phyloP scores from a whole-genome alignment of 2,888 invertebrate genomes.

The Notodonta dromedarius region DNA sequence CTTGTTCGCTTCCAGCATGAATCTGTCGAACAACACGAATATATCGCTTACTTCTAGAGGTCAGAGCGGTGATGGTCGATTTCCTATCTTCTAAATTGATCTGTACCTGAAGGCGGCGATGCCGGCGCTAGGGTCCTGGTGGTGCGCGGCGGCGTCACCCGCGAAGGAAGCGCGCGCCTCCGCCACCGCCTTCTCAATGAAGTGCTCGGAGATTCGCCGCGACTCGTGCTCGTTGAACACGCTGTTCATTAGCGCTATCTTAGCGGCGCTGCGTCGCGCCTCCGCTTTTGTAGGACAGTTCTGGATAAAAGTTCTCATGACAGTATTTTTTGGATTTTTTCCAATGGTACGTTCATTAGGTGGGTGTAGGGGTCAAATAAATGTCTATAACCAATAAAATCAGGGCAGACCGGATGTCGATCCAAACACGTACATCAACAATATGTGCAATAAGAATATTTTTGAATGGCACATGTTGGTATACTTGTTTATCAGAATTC shows the following conservation, averaged over 20 bases:
- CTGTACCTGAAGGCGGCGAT: conserved; percentile 87
- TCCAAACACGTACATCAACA: too few species aligned
- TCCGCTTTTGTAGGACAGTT: conserved; percentile 98
- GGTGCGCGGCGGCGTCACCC: conserved; percentile 85
- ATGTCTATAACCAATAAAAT: too few species aligned
- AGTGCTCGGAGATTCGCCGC: conserved; percentile 95
- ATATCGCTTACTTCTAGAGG: too few species aligned
- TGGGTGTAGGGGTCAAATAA: too few species aligned
- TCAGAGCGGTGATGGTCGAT: too few species aligned
- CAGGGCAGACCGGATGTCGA: too few species aligned
- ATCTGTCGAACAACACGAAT: conserved; percentile 67
- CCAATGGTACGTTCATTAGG: too few species aligned
- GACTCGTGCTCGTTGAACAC: conserved; percentile 98
- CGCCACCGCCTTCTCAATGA: conserved; percentile 96
- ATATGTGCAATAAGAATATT: too few species aligned
- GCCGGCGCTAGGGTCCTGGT: conserved; percentile 87
- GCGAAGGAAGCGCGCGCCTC: conserved; percentile 96
- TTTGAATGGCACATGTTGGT: too few species aligned
- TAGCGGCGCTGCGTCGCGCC: conserved; percentile 96
- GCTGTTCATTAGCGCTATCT: conserved; percentile 98
- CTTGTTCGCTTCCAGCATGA: conserved; percentile 91
- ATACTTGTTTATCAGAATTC: too few species aligned
- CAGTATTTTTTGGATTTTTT: not conserved
- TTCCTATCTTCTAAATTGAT: too few species aligned
- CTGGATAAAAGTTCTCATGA: conserved; percentile 69